Conservation (phyloP, 2,888 invertebrate genomes). For the Scaeva pyrastri region DNA sequence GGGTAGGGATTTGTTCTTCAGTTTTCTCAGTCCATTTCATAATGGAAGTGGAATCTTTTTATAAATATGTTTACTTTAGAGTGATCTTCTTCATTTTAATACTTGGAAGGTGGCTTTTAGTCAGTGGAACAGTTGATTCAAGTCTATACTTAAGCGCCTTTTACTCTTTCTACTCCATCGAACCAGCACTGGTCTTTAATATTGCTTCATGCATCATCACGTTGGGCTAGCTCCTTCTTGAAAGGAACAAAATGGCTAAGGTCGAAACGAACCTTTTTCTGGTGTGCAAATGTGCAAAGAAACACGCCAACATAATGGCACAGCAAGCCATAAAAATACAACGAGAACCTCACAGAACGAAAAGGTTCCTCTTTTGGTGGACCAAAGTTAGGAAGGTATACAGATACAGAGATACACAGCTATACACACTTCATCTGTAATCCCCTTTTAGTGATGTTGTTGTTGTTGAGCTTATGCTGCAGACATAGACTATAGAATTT, state of each 20-base stretch:
- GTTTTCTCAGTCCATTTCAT: too few species aligned
- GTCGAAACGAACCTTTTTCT: constrained; percentile 66
- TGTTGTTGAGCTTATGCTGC: constrained; percentile 12
- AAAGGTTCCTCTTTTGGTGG: constrained; percentile 49
- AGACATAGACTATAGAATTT: constrained; percentile 26
- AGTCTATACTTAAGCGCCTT: too few species aligned
- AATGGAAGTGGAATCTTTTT: too few species aligned
- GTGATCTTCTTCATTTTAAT: too few species aligned
- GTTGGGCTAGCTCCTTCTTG: constrained; percentile 48
- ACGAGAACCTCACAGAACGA: constrained; percentile 22
- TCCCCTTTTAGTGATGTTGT: background rate
- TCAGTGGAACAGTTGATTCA: too few species aligned
- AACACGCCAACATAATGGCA: constrained; percentile 59
- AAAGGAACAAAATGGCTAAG: constrained; percentile 47
- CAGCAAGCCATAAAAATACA: constrained; percentile 22
- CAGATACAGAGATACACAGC: constrained; percentile 12
- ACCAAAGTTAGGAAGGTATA: constrained; percentile 31
- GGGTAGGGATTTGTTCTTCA: background rate
- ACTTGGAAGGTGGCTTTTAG: too few species aligned
- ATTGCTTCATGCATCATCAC: constrained; percentile 12
- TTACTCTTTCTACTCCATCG: background rate
- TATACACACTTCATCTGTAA: background rate
- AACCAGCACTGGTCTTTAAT: background rate
- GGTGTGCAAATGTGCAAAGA: constrained; percentile 56
- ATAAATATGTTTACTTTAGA: too few species aligned